Conservation (phyloP, 2,888 invertebrate species). For the Drosophila atripex region DNA sequence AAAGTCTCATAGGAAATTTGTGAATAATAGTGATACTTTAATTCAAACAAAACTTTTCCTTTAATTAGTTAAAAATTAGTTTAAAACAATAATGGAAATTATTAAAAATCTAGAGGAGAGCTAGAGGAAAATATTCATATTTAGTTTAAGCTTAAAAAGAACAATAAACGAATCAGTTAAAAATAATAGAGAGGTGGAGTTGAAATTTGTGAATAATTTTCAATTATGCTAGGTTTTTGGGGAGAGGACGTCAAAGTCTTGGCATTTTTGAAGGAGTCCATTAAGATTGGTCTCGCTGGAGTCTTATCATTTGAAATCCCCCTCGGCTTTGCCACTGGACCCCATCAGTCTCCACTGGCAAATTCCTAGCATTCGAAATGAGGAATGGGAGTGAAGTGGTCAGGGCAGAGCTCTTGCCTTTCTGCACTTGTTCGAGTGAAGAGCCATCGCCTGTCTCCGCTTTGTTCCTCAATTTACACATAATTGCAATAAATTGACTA, state of each 20-base stretch:
- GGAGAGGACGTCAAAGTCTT: neutral
- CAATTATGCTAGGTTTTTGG: neutral
- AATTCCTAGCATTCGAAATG: neutral
- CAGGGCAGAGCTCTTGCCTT: slow-evolving; percentile 3
- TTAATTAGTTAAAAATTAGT: neutral
- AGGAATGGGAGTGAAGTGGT: slow-evolving; percentile 3
- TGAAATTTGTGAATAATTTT: neutral
- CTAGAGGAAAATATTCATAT: neutral
- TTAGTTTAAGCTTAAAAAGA: neutral
- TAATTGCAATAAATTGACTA: slow-evolving; percentile 76
- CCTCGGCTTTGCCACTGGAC: slow-evolving; percentile 11
- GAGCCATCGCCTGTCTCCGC: slow-evolving; percentile 55
- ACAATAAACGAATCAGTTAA: neutral
- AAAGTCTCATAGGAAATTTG: no score
- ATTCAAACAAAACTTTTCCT: no score
- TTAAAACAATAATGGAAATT: no score
- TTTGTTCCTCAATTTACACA: slow-evolving; percentile 77
- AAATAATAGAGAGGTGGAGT: neutral
- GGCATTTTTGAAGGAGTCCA: neutral
- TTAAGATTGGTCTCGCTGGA: neutral
- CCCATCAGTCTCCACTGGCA: neutral
- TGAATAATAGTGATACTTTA: no score
- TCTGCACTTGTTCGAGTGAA: slow-evolving; percentile 38
- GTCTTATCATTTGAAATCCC: slow-evolving; percentile 2
- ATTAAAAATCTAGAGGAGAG: neutral